These are phyloP conservation scores for Aporophyla nigra DNA, from an alignment of 2,888 invertebrate species.

Conservation along the genomic window DNA sequence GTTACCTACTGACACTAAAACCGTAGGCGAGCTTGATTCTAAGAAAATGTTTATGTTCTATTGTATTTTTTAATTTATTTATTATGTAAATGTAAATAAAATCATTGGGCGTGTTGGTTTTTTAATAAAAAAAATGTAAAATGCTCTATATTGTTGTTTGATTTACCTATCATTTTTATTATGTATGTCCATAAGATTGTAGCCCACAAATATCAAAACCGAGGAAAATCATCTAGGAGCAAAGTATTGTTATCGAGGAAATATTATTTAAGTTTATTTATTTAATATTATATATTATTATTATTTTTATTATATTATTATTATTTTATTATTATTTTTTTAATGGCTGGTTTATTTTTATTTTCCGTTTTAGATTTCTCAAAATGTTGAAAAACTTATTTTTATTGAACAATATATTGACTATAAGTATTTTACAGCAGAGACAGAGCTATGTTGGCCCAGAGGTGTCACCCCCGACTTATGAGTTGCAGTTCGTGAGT, in stretches of 20 bases:
- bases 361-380: too few relatives aligned
- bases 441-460: too few relatives aligned
- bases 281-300: too few relatives aligned
- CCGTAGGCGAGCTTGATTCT: conserved; percentile 66
- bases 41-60: conserved; percentile 64
- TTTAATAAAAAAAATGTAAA: conserved; percentile 47
- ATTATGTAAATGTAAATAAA: conserved; percentile 66
- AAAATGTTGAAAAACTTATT: too few relatives aligned
- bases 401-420: too few relatives aligned
- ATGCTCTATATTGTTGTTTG: conserved; percentile 52
- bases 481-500: too few relatives aligned
- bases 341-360: too few relatives aligned
- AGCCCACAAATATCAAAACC: conserved; percentile 18
- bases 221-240: conserved; percentile 27
- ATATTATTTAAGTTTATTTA: conserved; percentile 16
- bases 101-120: conserved; percentile 52
- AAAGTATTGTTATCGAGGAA: conserved; percentile 25
- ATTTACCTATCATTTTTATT: conserved; percentile 55
- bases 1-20: conserved; percentile 63
- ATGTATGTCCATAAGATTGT: conserved; percentile 27
- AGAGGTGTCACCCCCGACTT: too few relatives aligned
- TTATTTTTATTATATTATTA: too few relatives aligned
- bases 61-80: conserved; percentile 69
- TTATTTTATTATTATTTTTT: too few relatives aligned
- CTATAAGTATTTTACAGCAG: too few relatives aligned